Evolutionary conservation across 2,888 invertebrate genomes (phyloP).

Genomic region (Caenorhabditis sp.): DNA sequence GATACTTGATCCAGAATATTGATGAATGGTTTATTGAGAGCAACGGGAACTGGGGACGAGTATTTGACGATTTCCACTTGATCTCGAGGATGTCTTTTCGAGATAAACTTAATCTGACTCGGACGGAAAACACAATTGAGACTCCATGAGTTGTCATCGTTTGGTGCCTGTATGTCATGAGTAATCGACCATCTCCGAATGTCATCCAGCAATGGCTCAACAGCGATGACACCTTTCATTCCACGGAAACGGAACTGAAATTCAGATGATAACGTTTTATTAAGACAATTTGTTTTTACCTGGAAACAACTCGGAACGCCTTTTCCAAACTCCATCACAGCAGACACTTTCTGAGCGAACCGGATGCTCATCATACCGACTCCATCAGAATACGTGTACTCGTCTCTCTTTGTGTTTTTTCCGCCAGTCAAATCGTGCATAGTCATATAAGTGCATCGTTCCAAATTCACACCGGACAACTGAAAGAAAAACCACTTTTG

Average conservation of each 20-base stretch:
- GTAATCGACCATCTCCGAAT: constrained; percentile 54
- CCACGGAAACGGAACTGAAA: constrained; percentile 81
- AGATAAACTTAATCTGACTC: constrained; percentile 68
- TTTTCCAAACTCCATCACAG: constrained; percentile 69
- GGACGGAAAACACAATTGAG: constrained; percentile 64
- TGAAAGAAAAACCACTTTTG: constrained; percentile 28
- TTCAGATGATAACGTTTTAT: too few species aligned
- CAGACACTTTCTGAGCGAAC: constrained; percentile 73
- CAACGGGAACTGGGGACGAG: constrained; percentile 77
- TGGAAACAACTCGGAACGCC: constrained; percentile 76
- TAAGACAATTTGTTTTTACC: too few species aligned
- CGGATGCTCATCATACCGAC: constrained; percentile 77
- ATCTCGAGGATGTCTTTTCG: constrained; percentile 63
- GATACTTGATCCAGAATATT: constrained; percentile 83
- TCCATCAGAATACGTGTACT: constrained; percentile 78
- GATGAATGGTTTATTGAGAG: constrained; percentile 83
- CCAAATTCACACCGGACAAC: constrained; percentile 65
- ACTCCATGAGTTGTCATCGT: constrained; percentile 46
- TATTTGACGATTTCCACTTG: constrained; percentile 80
- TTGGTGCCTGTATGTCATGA: constrained; percentile 17
- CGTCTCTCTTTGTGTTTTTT: constrained; percentile 53
- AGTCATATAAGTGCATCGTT: constrained; percentile 47
- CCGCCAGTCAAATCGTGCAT: constrained; percentile 70
- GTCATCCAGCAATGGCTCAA: constrained; percentile 78
- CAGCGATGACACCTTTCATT: constrained; percentile 81